Evolutionary conservation across 2,113 vertebrate species (phyloP).

Genomic region (Caretta caretta): DNA sequence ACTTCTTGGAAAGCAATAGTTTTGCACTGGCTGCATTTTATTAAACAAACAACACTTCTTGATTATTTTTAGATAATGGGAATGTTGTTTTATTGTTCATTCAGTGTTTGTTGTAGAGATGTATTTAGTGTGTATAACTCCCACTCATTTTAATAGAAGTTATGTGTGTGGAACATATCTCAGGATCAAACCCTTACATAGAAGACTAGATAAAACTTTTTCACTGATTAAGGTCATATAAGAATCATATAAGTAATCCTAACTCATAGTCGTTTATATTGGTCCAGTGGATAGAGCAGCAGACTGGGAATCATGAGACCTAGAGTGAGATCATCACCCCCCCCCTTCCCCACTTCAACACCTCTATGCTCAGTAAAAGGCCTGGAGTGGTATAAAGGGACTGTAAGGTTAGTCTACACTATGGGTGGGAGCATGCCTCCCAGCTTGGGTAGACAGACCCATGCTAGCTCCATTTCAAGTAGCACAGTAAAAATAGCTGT

Average conservation of each 20-base stretch:
- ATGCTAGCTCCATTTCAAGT: not conserved
- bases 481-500: not conserved
- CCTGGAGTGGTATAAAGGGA: not conserved
- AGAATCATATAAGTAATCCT: not conserved
- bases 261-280: not conserved
- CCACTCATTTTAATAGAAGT: not conserved
- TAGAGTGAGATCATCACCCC: not conserved
- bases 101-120: slow-evolving; percentile 14
- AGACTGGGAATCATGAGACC: not conserved
- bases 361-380: not conserved
- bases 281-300: not conserved
- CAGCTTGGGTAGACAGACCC: not conserved
- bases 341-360: not conserved
- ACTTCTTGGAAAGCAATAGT: slow-evolving; percentile 30
- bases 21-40: slow-evolving; percentile 18
- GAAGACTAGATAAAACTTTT: not conserved
- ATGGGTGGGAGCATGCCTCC: not conserved
- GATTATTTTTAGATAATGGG: slow-evolving; percentile 31
- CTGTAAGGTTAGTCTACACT: not conserved
- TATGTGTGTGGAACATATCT: not conserved
- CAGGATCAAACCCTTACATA: not conserved
- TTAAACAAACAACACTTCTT: slow-evolving; percentile 11
- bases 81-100: slow-evolving; percentile 12
- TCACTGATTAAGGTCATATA: not conserved
- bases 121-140: not conserved